Conservation (phyloP, 2,113 vertebrate species). For the Epinephelus lanceolatus region DNA sequence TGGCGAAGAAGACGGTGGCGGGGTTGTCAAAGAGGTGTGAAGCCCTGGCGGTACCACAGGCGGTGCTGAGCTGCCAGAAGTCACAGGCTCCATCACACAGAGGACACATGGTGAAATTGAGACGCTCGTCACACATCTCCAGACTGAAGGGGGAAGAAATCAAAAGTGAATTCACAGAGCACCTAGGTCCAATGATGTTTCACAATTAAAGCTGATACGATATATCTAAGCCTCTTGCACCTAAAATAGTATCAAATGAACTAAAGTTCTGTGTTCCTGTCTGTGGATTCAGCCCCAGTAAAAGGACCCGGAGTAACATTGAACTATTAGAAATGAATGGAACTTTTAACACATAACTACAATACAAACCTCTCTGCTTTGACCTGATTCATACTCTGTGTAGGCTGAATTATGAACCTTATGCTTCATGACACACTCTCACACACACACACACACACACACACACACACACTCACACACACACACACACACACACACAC, state of each 20-base stretch:
- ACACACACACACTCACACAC: slow-evolving; percentile 36
- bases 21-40: slow-evolving; percentile 99
- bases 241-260: neutral
- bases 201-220: neutral
- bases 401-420: slow-evolving; percentile 57
- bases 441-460: slow-evolving; percentile 31
- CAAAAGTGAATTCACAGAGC: neutral
- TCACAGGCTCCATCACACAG: slow-evolving; percentile 95
- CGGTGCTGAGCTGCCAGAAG: slow-evolving; percentile 96
- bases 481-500: slow-evolving; percentile 29
- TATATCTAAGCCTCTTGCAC: neutral
- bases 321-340: slow-evolving; percentile 54
- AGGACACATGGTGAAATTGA: slow-evolving; percentile 98
- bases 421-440: slow-evolving; percentile 23
- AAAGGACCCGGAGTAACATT: slow-evolving; percentile 25
- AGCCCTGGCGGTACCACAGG: slow-evolving; percentile 92
- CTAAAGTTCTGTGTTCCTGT: neutral
- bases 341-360: slow-evolving; percentile 42
- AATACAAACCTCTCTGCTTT: slow-evolving; percentile 45
- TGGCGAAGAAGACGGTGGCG: slow-evolving; percentile 94
- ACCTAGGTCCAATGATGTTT: neutral
- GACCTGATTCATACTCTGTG: slow-evolving; percentile 59
- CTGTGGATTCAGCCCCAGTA: neutral
- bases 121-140: slow-evolving; percentile 94
- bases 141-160: slow-evolving; percentile 78